These are phyloP conservation scores for Diadegma fenestrale DNA, from an alignment of 2,888 invertebrate species.

Conservation along the genomic window DNA sequence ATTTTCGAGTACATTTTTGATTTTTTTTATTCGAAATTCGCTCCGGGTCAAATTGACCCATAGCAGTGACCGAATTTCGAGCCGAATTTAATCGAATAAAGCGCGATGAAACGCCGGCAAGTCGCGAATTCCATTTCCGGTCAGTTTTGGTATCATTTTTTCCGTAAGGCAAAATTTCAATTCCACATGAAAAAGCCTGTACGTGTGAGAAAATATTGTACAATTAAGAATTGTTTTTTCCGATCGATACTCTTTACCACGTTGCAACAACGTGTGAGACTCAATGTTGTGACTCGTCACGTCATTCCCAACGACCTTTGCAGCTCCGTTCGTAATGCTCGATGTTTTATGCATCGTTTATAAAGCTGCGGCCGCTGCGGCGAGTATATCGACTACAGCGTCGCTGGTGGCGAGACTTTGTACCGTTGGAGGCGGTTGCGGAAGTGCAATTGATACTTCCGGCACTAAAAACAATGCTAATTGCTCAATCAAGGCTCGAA, in stretches of 20 bases:
- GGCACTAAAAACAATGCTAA: neutral
- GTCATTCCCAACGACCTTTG: neutral
- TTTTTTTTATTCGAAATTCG: no score
- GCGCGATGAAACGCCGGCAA: neutral
- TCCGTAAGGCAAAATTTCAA: neutral
- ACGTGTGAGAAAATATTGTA: neutral
- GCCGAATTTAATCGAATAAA: no score
- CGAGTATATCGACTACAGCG: neutral
- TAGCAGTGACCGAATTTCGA: no score
- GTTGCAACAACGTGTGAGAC: constrained; percentile 18
- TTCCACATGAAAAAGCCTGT: constrained; percentile 3
- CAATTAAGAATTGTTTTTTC: constrained; percentile 5
- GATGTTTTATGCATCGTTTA: neutral
- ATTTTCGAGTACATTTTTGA: no score
- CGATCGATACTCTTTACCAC: constrained; percentile 38
- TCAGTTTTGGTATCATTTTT: neutral
- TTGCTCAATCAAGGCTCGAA: neutral
- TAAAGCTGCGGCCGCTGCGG: neutral
- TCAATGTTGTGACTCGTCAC: constrained; percentile 2
- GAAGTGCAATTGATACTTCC: neutral
- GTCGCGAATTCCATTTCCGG: neutral
- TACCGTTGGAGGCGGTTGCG: neutral
- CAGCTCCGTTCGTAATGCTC: neutral
- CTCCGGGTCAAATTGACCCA: no score
- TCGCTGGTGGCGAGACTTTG: neutral